Percentiles rank a stretch among this genome's conserved stretches.
Evolutionary conservation across 2,888 invertebrate genomes (phyloP).

Genomic region (Parthenolecanium corni): DNA sequence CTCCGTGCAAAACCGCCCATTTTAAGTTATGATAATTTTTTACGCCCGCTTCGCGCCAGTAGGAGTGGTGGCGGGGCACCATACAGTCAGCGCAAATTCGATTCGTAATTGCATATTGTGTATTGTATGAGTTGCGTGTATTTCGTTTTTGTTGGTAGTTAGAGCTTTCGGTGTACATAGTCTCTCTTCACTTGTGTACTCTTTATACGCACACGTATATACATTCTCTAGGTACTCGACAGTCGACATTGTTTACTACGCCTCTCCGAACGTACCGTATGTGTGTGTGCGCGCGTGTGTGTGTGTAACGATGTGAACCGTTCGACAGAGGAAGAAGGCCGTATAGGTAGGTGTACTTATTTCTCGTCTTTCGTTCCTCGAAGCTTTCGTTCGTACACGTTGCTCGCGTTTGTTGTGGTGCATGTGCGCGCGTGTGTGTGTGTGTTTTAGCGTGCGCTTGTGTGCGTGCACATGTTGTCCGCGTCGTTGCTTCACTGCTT

Average conservation of each 20-base stretch:
- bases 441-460: neutral
- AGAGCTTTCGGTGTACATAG: too few relatives aligned
- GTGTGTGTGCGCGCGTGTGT: too few relatives aligned
- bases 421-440: neutral
- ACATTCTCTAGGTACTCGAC: too few relatives aligned
- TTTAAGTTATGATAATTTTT: conserved; percentile 26
- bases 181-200: too few relatives aligned
- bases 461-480: too few relatives aligned
- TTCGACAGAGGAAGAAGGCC: conserved; percentile 1
- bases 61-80: conserved; percentile 15
- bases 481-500: neutral
- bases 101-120: conserved; percentile 27
- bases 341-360: conserved; percentile 15
- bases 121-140: neutral
- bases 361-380: neutral
- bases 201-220: too few relatives aligned
- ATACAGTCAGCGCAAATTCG: conserved; percentile 23
- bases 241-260: conserved; percentile 1
- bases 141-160: too few relatives aligned
- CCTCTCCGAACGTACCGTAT: conserved; percentile 6
- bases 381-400: neutral
- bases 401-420: too few relatives aligned
- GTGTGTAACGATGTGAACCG: conserved; percentile 3
- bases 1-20: conserved; percentile 22
- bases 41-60: conserved; percentile 7